Percentiles rank a stretch among this genome's conserved stretches.
phyloP scores from a whole-genome alignment of 2,113 vertebrate genomes.

The Anser cygnoides region DNA sequence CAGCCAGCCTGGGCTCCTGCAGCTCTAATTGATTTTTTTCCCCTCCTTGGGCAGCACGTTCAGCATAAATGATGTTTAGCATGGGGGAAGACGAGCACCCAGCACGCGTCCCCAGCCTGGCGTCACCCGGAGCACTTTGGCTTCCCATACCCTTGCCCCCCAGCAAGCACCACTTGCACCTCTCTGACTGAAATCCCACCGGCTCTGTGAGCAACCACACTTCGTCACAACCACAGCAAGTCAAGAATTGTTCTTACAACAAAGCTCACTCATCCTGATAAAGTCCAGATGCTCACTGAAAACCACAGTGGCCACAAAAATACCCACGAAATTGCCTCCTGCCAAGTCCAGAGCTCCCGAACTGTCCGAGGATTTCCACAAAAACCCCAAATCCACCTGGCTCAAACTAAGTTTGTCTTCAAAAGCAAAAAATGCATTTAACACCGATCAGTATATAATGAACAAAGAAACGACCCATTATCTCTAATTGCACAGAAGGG shows the following conservation, averaged over 20 bases:
- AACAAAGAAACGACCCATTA: neutral
- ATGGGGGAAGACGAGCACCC: neutral
- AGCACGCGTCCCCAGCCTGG: accelerated
- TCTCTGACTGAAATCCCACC: neutral
- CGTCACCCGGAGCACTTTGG: neutral
- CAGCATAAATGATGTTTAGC: neutral
- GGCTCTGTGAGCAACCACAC: no score
- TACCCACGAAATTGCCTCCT: neutral
- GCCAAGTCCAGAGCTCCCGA: neutral
- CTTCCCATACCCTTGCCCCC: neutral
- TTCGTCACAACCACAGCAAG: neutral
- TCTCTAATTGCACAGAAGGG: neutral
- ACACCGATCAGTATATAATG: neutral
- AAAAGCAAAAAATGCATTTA: neutral
- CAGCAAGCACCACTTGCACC: neutral
- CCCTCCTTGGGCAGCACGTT: neutral
- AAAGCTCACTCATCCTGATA: neutral
- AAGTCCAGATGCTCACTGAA: neutral
- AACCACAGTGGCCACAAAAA: neutral
- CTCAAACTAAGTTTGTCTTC: neutral
- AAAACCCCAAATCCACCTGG: neutral
- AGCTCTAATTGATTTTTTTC: neutral
- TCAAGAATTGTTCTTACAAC: neutral
- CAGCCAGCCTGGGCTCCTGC: neutral
- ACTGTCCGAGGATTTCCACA: neutral